Evolutionary conservation across 2,113 vertebrate species (phyloP).

Genomic region (human (Homo sapiens)): GRCh38 chr1:218201001-218201500

Average conservation of each 20-base stretch:
- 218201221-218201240: slow-evolving; percentile 99
- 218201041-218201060: slow-evolving; percentile 96
- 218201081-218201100: slow-evolving; percentile 99
- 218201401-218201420: slow-evolving; percentile 81
- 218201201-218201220: slow-evolving; percentile 91
- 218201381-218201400: slow-evolving; percentile 79
- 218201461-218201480: neutral
- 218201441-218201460: neutral
- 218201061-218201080: slow-evolving; percentile 98
- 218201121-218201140: slow-evolving; percentile 97
- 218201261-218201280: slow-evolving; percentile 99
- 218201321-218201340: slow-evolving; percentile 95
- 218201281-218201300: slow-evolving; percentile 99
- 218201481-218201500: neutral
- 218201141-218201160: slow-evolving; percentile 96
- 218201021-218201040: slow-evolving; percentile 96
- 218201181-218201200: slow-evolving; percentile 97
- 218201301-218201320: slow-evolving; percentile 90
- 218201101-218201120: slow-evolving; percentile 94
- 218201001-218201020: slow-evolving; percentile 95
- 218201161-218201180: slow-evolving; percentile 98
- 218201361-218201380: slow-evolving; percentile 83
- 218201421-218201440: slow-evolving; percentile 46
- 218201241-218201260: slow-evolving; percentile 97
- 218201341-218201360: slow-evolving; percentile 88